Percentiles rank a stretch among this genome's conserved stretches.
These are phyloP conservation scores for Drosophila seguyi DNA, from an alignment of 1,140 invertebrate genomes.

Conservation along the genomic window DNA sequence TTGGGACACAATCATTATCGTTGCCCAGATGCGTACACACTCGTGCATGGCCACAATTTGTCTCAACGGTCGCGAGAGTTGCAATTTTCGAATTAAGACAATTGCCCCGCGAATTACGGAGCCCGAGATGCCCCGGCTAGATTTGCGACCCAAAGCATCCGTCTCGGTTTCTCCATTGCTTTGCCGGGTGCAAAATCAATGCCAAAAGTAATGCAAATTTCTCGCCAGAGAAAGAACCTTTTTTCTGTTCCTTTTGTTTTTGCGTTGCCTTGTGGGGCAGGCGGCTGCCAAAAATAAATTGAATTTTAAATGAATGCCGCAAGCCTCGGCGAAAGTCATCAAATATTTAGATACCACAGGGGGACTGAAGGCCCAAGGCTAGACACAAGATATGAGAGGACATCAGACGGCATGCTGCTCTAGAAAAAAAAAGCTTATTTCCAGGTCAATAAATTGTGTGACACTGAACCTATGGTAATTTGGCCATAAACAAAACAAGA, in stretches of 20 bases:
- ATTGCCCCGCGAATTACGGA: constrained; percentile 70
- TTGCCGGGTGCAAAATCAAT: constrained; percentile 65
- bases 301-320: constrained; percentile 72
- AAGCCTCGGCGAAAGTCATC: constrained; percentile 55
- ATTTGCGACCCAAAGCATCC: constrained; percentile 42
- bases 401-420: constrained; percentile 12
- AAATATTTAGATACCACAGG: constrained; percentile 70
- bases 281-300: constrained; percentile 69
- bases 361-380: constrained; percentile 43
- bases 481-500: not conserved
- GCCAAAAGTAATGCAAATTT: constrained; percentile 76
- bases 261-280: constrained; percentile 15
- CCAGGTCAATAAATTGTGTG: constrained; percentile 1
- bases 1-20: constrained; percentile 59
- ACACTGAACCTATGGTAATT: not conserved
- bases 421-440: constrained; percentile 8
- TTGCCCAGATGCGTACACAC: constrained; percentile 54
- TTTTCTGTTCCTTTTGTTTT: not conserved
- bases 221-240: not conserved
- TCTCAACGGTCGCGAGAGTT: constrained; percentile 58
- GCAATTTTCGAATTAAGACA: constrained; percentile 83
- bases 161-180: constrained; percentile 1
- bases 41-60: constrained; percentile 74
- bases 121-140: constrained; percentile 20
- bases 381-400: constrained; percentile 41